Evolutionary conservation across 2,113 vertebrate species (phyloP).

Genomic region (Diadophis punctatus): DNA sequence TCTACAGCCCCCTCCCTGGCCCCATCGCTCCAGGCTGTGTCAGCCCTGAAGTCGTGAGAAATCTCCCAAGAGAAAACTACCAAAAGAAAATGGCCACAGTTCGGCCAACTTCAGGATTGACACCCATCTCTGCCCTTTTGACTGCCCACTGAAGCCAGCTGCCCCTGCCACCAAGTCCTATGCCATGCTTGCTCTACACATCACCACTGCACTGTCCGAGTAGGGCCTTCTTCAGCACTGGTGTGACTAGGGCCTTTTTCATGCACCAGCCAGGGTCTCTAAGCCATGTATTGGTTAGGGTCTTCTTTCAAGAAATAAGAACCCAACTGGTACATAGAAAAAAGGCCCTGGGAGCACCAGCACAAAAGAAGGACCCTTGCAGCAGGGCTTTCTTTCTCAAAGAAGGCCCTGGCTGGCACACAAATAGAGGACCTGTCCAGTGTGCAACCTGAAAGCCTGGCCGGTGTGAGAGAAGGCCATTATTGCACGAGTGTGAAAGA

Average conservation of each 20-base stretch:
- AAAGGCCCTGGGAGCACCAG: not conserved
- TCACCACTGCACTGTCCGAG: not conserved
- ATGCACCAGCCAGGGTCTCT: not conserved
- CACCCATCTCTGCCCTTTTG: not conserved
- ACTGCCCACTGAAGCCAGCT: not conserved
- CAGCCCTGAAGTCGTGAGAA: no score
- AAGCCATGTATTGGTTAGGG: not conserved
- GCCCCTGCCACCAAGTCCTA: not conserved
- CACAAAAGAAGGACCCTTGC: not conserved
- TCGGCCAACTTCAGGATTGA: no score
- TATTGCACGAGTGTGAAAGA: not conserved
- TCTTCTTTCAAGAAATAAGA: not conserved
- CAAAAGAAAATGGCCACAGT: no score
- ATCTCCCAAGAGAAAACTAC: no score
- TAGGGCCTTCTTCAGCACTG: not conserved
- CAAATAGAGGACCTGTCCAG: not conserved
- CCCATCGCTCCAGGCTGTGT: no score
- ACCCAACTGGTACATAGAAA: not conserved
- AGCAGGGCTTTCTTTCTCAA: not conserved
- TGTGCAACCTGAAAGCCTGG: not conserved
- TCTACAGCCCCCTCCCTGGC: no score
- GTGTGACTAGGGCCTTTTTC: not conserved
- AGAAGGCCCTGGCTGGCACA: not conserved
- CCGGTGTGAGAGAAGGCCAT: not conserved
- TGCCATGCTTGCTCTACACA: not conserved